Conservation (phyloP, 92 coral and sea anemone species). For the Plumapathes pennacea region DNA sequence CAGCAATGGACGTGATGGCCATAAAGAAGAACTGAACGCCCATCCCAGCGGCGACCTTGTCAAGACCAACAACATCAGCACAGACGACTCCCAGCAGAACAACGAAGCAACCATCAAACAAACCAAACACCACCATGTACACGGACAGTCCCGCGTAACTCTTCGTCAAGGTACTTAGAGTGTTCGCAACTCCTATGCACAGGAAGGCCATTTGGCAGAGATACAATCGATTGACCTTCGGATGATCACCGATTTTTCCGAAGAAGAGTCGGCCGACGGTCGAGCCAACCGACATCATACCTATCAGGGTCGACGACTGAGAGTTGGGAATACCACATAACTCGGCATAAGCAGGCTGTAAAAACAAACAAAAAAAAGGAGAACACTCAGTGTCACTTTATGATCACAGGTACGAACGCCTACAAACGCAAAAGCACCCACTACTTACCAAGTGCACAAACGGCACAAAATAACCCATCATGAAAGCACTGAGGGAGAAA, state of each 20-base stretch:
- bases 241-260: conserved; percentile 94
- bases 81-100: conserved; percentile 84
- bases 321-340: conserved; percentile 70
- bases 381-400: too few species aligned
- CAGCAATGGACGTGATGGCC: conserved; percentile 90
- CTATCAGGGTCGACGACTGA: conserved; percentile 82
- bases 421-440: background rate
- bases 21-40: conserved; percentile 93
- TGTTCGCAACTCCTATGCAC: conserved; percentile 77
- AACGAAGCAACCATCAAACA: conserved; percentile 93
- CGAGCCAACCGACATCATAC: conserved; percentile 96
- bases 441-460: conserved; percentile 92
- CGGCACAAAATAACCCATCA: conserved; percentile 93
- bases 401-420: too few species aligned
- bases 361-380: background rate
- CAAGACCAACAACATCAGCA: conserved; percentile 86
- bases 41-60: conserved; percentile 93
- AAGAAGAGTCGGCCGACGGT: conserved; percentile 95
- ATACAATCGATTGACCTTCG: conserved; percentile 90
- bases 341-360: conserved; percentile 87
- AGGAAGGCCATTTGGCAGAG: conserved; percentile 85
- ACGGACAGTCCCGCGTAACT: conserved; percentile 78
- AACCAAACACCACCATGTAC: conserved; percentile 93
- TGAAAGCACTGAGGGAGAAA: conserved; percentile 76
- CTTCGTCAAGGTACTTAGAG: conserved; percentile 76